Base-by-base conservation (phyloP, 2,797 vertebrate genomes). In the Sebastes hopkinsi region DNA sequence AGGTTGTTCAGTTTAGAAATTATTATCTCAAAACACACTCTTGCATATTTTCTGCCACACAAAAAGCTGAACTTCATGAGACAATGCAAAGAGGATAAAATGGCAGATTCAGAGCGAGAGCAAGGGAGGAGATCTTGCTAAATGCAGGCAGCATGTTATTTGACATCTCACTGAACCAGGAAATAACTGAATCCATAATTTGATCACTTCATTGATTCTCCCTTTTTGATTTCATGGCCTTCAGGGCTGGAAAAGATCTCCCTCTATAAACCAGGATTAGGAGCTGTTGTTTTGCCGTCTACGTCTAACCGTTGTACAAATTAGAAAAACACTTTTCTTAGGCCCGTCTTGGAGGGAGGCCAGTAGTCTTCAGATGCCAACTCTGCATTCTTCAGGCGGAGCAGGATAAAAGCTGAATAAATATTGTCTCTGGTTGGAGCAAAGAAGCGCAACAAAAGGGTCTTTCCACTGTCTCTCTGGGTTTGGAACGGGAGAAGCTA, bases 101-200 rank as follows among this genome's bases (percentile, higher is more conserved):
- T 5, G 23, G 18, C 5, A 23, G 32, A 71, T 27, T 72, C 32
- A 62, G 42, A 72, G 58, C 22, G 76, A 66, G 64, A 64, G 56
- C 61, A 38, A 25, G 8, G 67, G 64, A 66, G 18, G n/a, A 76
- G 65, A 81, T 61, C 25, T 71, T 66, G 55, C 64, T 82, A 76
- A 88, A 70, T 61, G 65, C 73, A 83, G 55, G 68, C 80, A 82
- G 58, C 29, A 36, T 73, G 75, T 42, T 87, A 86, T 93, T 86
- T 91, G 87, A 88, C 89, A 90, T 92, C 66, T 88, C 91, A 91
- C 66, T 92, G 89, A 93, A 91, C 86, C 89, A 90, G 82, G 72
- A 93, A 92, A 92, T 91, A 90, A 87, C 69, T 60, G 10, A 82
- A 90, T 85, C 80, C 77, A 77, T 79, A 64, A 79, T 88, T 89